Conservation (phyloP, 2,888 invertebrate species). For the Sericinus montela region DNA sequence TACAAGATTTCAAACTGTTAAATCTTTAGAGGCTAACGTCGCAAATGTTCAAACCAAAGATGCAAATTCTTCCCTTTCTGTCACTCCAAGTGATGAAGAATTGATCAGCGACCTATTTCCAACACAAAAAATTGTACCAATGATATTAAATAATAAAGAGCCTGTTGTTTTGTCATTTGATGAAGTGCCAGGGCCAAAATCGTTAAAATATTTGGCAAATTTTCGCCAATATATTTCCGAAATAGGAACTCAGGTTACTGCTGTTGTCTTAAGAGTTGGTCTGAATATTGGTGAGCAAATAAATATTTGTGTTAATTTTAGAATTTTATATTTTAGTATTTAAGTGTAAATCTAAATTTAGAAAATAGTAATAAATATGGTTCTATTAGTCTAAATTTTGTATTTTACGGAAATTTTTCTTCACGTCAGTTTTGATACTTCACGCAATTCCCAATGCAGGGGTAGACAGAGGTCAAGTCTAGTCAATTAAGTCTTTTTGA, state of each 20-base stretch:
- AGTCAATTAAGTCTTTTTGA: too few relatives aligned
- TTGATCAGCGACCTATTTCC: conserved; percentile 44
- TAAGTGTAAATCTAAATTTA: too few relatives aligned
- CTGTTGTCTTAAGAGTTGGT: conserved; percentile 68
- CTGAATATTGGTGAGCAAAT: conserved; percentile 70
- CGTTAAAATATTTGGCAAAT: conserved; percentile 77
- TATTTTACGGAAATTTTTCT: too few relatives aligned
- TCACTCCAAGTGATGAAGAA: conserved; percentile 22
- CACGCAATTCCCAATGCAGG: too few relatives aligned
- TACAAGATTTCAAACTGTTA: conserved; percentile 9
- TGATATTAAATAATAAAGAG: conserved; percentile 53
- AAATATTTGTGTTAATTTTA: background rate
- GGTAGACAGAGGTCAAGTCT: too few relatives aligned
- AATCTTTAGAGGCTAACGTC: background rate
- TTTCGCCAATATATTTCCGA: conserved; percentile 81
- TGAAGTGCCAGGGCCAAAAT: conserved; percentile 81
- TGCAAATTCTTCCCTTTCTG: conserved; percentile 4
- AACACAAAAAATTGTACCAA: conserved; percentile 43
- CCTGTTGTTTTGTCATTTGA: conserved; percentile 74
- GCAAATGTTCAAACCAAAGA: conserved; percentile 2
- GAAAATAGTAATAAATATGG: too few relatives aligned
- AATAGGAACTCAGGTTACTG: conserved; percentile 81
- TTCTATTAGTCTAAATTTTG: too few relatives aligned
- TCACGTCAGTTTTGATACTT: too few relatives aligned
- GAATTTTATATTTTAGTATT: too few relatives aligned